These are phyloP conservation scores for Oryzias sinensis DNA, from an alignment of 2,797 vertebrate species.

Conservation along the genomic window DNA sequence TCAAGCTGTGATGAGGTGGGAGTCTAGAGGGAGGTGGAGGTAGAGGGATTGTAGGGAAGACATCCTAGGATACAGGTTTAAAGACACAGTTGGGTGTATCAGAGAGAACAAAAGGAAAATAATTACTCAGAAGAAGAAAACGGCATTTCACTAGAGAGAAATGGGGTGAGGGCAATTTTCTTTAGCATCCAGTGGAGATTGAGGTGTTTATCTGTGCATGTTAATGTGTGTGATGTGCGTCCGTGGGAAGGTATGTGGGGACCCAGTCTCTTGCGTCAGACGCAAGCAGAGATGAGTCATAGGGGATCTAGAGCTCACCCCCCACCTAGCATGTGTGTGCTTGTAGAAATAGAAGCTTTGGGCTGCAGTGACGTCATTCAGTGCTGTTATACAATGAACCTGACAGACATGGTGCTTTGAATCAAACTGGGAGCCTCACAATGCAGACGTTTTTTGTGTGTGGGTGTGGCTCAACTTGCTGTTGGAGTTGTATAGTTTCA, in stretches of 20 bases:
- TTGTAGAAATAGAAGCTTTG: conserved; percentile 40
- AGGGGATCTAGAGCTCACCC: conserved; percentile 53
- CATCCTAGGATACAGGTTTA: conserved; percentile 10
- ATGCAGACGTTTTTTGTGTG: conserved; percentile 1
- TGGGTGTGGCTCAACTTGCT: background rate
- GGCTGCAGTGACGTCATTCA: conserved; percentile 59
- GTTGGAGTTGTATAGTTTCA: too few relatives aligned
- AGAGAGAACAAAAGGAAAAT: conserved; percentile 19
- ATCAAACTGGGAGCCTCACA: conserved; percentile 26
- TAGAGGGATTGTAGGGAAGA: conserved; percentile 6
- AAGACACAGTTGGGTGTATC: conserved; percentile 7
- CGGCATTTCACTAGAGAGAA: conserved; percentile 15
- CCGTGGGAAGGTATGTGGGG: conserved; percentile 17
- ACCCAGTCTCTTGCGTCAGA: conserved; percentile 71
- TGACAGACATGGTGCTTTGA: conserved; percentile 36
- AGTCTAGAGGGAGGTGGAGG: conserved; percentile 20
- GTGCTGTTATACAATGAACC: conserved; percentile 55
- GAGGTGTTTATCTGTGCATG: conserved; percentile 5
- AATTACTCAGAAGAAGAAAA: conserved; percentile 18
- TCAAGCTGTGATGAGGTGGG: conserved; percentile 21
- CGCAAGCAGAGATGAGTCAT: conserved; percentile 71
- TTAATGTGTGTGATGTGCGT: background rate
- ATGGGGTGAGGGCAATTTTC: conserved; percentile 28
- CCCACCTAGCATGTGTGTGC: conserved; percentile 15
- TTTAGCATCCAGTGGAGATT: conserved; percentile 34